Evolutionary conservation across 2,888 invertebrate species (phyloP).

Genomic region (Zootermopsis nevadensis): DNA sequence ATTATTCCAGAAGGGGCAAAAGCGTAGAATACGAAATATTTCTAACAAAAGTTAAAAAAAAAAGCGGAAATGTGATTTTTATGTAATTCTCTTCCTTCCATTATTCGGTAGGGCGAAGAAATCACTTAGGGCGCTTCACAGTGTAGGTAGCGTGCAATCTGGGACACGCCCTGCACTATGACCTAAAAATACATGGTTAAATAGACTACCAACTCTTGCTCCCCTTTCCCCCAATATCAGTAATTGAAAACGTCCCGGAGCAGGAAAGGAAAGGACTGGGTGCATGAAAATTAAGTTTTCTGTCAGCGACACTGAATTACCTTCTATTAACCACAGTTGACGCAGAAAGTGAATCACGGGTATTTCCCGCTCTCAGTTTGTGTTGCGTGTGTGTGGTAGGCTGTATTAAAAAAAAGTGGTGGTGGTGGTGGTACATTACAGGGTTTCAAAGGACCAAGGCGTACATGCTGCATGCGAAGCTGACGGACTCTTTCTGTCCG

Average conservation of each 20-base stretch:
- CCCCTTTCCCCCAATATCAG: background rate
- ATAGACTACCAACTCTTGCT: background rate
- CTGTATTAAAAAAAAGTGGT: too few relatives aligned
- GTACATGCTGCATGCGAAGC: too few relatives aligned
- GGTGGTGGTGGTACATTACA: too few relatives aligned
- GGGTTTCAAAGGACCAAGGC: too few relatives aligned
- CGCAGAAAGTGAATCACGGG: too few relatives aligned
- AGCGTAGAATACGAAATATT: background rate
- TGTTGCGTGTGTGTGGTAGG: too few relatives aligned
- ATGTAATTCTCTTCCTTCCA: background rate
- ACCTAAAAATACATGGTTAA: background rate
- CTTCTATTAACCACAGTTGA: too few relatives aligned
- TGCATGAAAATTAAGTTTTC: too few relatives aligned
- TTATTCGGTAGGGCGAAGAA: background rate
- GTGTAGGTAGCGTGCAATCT: background rate
- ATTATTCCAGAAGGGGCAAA: background rate
- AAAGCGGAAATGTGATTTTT: conserved; percentile 12
- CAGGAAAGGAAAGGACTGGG: background rate
- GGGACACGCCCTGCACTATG: background rate
- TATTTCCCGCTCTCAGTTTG: too few relatives aligned
- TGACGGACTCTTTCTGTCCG: too few relatives aligned
- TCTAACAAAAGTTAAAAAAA: background rate
- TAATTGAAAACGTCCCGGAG: background rate
- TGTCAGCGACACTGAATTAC: too few relatives aligned
- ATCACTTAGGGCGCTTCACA: background rate